Percentiles rank a stretch among this genome's conserved stretches.
Evolutionary conservation across 2,888 invertebrate genomes (phyloP).

Genomic region (Mesorhabditis sp.): DNA sequence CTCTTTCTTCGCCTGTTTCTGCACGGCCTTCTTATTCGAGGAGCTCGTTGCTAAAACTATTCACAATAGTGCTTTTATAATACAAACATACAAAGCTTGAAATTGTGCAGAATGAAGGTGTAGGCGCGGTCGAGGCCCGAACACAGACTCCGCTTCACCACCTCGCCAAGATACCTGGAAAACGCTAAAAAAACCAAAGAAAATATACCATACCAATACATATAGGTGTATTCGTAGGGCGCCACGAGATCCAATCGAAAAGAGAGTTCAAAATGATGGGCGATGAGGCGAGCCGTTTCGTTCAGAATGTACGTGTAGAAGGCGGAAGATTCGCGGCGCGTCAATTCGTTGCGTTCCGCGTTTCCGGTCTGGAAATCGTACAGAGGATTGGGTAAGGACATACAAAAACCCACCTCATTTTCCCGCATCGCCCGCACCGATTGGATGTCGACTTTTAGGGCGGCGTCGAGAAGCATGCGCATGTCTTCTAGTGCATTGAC

Average conservation of each 20-base stretch:
- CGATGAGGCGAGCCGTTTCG: conserved; percentile 86
- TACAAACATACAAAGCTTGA: too few species aligned
- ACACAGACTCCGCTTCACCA: conserved; percentile 25
- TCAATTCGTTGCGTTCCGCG: too few species aligned
- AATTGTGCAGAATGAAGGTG: background rate
- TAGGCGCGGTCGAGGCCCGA: background rate
- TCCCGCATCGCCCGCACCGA: too few species aligned
- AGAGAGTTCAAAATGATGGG: conserved; percentile 85
- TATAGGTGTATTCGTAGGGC: conserved; percentile 89
- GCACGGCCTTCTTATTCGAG: too few species aligned
- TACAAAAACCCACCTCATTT: background rate
- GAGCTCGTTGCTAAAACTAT: too few species aligned
- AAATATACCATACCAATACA: conserved; percentile 72
- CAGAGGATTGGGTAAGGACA: too few species aligned
- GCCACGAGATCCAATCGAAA: conserved; percentile 92
- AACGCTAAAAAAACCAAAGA: background rate
- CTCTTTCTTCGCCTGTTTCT: too few species aligned
- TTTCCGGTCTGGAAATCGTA: too few species aligned
- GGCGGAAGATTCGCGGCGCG: too few species aligned
- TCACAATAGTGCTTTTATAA: too few species aligned
- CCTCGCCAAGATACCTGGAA: conserved; percentile 28
- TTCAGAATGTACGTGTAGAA: conserved; percentile 82
- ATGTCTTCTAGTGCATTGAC: conserved; percentile 85
- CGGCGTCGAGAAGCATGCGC: conserved; percentile 66
- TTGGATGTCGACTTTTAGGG: too few species aligned